Evolutionary conservation across 2,888 invertebrate genomes (phyloP).

Genomic region (Steromphala cineraria): DNA sequence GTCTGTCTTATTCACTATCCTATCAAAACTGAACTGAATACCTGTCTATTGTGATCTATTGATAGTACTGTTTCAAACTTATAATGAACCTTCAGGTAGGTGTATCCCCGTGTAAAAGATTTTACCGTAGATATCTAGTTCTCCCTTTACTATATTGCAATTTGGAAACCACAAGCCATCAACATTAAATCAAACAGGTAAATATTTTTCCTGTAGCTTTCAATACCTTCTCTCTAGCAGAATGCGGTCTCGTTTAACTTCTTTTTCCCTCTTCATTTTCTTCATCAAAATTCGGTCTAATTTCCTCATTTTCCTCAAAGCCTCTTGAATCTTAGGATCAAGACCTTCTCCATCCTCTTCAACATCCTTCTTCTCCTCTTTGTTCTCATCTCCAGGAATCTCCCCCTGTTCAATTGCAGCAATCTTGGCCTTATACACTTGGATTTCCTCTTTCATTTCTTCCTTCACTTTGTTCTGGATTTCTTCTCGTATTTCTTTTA

Average conservation of each 20-base stretch:
- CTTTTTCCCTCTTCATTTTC: constrained; percentile 67
- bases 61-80: too few species aligned
- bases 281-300: constrained; percentile 69
- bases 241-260: constrained; percentile 71
- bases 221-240: constrained; percentile 66
- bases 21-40: too few species aligned
- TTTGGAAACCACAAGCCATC: too few species aligned
- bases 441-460: constrained; percentile 71
- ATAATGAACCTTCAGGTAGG: too few species aligned
- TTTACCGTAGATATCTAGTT: too few species aligned
- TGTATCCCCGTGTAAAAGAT: too few species aligned
- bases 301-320: constrained; percentile 72
- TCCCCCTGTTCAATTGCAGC: constrained; percentile 49
- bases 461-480: constrained; percentile 65
- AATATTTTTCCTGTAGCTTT: neutral
- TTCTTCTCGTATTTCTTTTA: constrained; percentile 69
- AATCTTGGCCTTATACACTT: constrained; percentile 54
- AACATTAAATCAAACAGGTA: too few species aligned
- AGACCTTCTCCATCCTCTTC: constrained; percentile 58
- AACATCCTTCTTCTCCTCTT: constrained; percentile 13
- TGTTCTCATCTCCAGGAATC: constrained; percentile 29
- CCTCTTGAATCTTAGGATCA: constrained; percentile 69
- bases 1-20: too few species aligned
- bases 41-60: too few species aligned
- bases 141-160: too few species aligned